A percentile compares a stretch with the other conserved stretches of the same genome.
These are phyloP conservation scores for Rhabdomys pumilio DNA, from an alignment of 2,797 vertebrate species.

Conservation along the genomic window DNA sequence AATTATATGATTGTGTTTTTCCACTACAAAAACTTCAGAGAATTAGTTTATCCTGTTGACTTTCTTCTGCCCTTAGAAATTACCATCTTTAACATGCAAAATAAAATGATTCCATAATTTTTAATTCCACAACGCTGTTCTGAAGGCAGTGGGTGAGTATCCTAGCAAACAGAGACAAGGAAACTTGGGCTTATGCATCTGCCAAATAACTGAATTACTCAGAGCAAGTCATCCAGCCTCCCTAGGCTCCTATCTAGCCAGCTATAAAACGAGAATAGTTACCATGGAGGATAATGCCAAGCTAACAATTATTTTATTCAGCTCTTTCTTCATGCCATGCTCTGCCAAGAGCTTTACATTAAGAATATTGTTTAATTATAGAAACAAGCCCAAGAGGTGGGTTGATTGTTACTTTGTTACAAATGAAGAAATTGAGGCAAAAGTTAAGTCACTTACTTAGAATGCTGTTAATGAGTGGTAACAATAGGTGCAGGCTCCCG, in stretches of 20 bases:
- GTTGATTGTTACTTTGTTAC: not conserved
- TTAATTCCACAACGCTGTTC: not conserved
- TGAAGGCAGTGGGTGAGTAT: not conserved
- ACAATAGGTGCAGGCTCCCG: not conserved
- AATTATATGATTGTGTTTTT: not conserved
- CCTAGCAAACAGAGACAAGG: not conserved
- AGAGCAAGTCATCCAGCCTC: not conserved
- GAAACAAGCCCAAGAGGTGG: not conserved
- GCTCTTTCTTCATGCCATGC: not conserved
- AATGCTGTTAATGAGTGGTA: not conserved
- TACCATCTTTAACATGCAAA: not conserved
- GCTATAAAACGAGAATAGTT: not conserved
- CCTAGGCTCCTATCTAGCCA: not conserved
- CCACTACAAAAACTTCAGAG: not conserved
- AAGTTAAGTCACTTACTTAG: not conserved
- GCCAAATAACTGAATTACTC: not conserved
- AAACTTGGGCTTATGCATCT: not conserved
- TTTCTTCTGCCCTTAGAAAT: constrained; percentile 8
- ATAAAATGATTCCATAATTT: not conserved
- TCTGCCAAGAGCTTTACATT: not conserved
- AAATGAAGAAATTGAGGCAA: constrained; percentile 18
- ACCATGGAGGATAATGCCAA: not conserved
- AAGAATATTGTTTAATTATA: constrained; percentile 26
- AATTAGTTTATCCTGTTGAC: not conserved
- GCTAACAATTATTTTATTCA: not conserved